Conservation (phyloP, 2,888 invertebrate species). For the Onchidella celtica region DNA sequence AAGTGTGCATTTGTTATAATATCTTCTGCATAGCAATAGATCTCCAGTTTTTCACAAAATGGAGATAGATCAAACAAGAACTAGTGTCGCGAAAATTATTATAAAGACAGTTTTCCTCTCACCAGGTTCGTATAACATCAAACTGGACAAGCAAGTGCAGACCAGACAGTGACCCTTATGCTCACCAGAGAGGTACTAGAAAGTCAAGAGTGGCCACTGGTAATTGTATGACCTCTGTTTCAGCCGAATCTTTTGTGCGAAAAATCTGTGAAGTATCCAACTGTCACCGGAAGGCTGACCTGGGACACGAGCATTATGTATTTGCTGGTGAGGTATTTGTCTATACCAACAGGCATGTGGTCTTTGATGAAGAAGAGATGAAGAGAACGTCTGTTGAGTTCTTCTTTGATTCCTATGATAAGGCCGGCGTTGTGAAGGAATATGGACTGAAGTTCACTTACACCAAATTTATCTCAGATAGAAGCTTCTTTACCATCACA, state of each 20-base stretch:
- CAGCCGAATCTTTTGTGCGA: neutral
- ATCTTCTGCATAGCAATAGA: too few relatives aligned
- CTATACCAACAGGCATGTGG: neutral
- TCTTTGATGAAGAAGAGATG: slow-evolving; percentile 11
- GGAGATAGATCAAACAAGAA: too few relatives aligned
- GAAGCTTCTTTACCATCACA: neutral
- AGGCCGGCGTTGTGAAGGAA: neutral
- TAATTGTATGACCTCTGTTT: too few relatives aligned
- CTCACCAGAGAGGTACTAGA: neutral
- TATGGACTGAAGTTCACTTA: neutral
- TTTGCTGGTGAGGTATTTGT: neutral
- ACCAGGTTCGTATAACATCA: neutral
- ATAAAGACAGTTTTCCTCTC: too few relatives aligned
- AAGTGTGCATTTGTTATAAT: too few relatives aligned
- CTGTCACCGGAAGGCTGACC: neutral
- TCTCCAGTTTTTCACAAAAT: too few relatives aligned
- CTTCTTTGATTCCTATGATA: neutral
- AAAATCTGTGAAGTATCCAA: neutral
- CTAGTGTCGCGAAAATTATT: too few relatives aligned
- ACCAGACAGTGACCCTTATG: neutral
- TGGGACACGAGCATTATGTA: neutral
- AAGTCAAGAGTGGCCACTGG: neutral
- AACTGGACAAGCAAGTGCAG: neutral
- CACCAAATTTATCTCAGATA: neutral
- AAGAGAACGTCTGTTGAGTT: neutral